These are phyloP conservation scores for Idris sp. DNA, from an alignment of 1,140 invertebrate species.

Conservation along the genomic window DNA sequence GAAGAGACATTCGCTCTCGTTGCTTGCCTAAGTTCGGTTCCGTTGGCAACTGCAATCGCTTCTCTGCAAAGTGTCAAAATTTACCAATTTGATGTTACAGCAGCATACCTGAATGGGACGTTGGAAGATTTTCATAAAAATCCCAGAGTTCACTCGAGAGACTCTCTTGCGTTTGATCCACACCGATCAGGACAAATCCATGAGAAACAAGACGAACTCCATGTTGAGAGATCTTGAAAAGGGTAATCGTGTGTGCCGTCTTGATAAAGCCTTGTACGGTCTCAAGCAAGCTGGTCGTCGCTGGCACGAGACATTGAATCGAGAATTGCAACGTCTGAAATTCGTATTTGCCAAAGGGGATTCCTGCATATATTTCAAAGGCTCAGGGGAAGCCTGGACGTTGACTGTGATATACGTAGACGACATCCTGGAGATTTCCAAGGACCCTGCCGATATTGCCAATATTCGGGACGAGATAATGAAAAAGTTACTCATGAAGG, in stretches of 20 bases:
- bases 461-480: neutral
- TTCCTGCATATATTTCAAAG: neutral
- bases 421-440: neutral
- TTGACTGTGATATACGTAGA: neutral
- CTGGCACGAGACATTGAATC: conserved; percentile 3
- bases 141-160: neutral
- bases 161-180: neutral
- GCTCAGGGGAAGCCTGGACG: conserved; percentile 3
- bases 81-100: too few relatives aligned
- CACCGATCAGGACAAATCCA: neutral
- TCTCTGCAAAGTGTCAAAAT: too few relatives aligned
- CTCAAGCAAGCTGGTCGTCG: neutral
- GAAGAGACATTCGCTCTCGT: too few relatives aligned
- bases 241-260: conserved; percentile 3
- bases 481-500: neutral
- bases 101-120: too few relatives aligned
- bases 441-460: neutral
- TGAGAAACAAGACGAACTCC: neutral
- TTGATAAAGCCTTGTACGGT: conserved; percentile 7
- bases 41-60: too few relatives aligned
- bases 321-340: neutral
- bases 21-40: too few relatives aligned
- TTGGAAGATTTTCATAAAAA: too few relatives aligned
- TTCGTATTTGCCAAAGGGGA: neutral
- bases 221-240: neutral